phyloP scores from a whole-genome alignment of 2,113 vertebrate species.

The Panthera tigris region DNA sequence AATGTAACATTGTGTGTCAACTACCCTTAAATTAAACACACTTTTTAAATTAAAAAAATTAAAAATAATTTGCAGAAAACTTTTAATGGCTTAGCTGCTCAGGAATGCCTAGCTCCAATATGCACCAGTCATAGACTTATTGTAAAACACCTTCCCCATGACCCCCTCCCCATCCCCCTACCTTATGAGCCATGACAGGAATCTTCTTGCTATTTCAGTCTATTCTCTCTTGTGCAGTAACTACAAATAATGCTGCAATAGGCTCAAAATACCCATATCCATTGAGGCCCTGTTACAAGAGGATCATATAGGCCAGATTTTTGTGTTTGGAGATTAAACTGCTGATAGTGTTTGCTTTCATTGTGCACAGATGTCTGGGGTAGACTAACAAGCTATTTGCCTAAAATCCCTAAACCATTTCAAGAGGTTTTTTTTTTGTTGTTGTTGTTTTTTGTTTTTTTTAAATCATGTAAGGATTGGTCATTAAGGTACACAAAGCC shows the following conservation, averaged over 20 bases:
- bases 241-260: conserved; percentile 60
- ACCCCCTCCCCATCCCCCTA: not conserved
- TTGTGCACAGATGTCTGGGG: not conserved
- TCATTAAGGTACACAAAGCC: not conserved
- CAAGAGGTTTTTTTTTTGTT: not conserved
- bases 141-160: conserved; percentile 46
- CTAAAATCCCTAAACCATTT: not conserved
- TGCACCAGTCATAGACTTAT: conserved; percentile 40
- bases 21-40: not conserved
- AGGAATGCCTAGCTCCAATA: conserved; percentile 45
- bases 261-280: conserved; percentile 47
- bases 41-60: not conserved
- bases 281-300: not conserved
- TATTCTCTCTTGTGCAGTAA: conserved; percentile 14
- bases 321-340: conserved; percentile 52
- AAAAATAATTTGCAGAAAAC: conserved; percentile 44
- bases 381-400: not conserved
- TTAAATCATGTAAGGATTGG: not conserved
- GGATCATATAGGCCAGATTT: conserved; percentile 12
- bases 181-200: conserved; percentile 67
- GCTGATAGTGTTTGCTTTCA: conserved; percentile 25
- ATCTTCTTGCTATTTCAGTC: conserved; percentile 44
- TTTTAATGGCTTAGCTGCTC: conserved; percentile 20
- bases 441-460: too few species aligned
- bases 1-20: not conserved